Evolutionary conservation across 2,797 vertebrate species (phyloP).

Genomic region (Oreochromis mossambicus): DNA sequence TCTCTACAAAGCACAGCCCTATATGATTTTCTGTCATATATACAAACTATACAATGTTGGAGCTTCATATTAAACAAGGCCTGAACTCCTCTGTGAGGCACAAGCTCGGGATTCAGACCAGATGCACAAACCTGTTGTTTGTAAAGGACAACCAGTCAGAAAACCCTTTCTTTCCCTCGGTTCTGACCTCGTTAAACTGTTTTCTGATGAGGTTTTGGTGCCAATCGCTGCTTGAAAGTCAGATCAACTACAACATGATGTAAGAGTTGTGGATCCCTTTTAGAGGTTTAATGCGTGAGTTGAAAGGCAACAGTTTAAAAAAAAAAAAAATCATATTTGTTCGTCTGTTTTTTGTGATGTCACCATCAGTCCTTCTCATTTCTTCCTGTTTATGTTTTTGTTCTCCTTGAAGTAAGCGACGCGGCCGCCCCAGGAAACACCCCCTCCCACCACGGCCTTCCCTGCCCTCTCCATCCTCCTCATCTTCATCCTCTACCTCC

Average conservation of each 20-base stretch:
- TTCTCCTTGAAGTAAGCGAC: conserved; percentile 67
- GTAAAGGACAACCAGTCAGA: not conserved
- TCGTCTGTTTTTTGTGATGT: not conserved
- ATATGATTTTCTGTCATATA: not conserved
- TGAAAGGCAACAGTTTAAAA: not conserved
- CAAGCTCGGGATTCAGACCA: not conserved
- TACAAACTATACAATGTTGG: not conserved
- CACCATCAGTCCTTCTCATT: not conserved
- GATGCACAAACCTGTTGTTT: not conserved
- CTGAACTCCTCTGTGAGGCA: not conserved
- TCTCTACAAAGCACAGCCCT: not conserved
- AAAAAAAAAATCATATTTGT: not conserved
- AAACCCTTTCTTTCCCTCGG: rapidly evolving
- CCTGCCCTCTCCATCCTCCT: conserved; percentile 69
- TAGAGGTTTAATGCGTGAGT: too few species aligned
- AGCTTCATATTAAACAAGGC: rapidly evolving
- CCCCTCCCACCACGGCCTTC: conserved; percentile 70
- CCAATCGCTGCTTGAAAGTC: not conserved
- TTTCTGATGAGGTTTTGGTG: not conserved
- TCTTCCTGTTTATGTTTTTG: not conserved
- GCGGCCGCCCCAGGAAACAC: conserved; percentile 81
- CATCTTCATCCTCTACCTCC: conserved; percentile 67
- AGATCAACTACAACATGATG: not conserved
- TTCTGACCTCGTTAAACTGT: not conserved
- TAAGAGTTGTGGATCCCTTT: too few species aligned